Evolutionary conservation across 2,888 invertebrate genomes (phyloP).

Genomic region (Chouioia cunea): DNA sequence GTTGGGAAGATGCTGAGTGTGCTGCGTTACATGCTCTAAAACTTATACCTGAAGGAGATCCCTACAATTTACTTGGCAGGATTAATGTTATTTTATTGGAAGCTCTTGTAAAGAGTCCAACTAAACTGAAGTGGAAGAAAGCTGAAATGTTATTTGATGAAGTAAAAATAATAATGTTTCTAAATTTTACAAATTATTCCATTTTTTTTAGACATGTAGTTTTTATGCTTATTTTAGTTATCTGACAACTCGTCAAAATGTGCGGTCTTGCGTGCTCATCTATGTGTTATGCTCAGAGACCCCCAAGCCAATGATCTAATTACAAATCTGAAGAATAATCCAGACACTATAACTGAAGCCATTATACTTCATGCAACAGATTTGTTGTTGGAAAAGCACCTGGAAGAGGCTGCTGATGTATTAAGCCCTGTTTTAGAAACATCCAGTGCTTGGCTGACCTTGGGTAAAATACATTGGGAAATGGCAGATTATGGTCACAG

Average conservation of each 20-base stretch:
- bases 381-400: slow-evolving; percentile 70
- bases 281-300: slow-evolving; percentile 67
- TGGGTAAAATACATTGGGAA: slow-evolving; percentile 75
- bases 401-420: slow-evolving; percentile 72
- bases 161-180: slow-evolving; percentile 56
- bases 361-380: slow-evolving; percentile 71
- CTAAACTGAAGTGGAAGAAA: slow-evolving; percentile 70
- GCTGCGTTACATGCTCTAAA: slow-evolving; percentile 65
- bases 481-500: slow-evolving; percentile 74
- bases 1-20: slow-evolving; percentile 70
- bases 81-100: slow-evolving; percentile 64
- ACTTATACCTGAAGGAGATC: slow-evolving; percentile 59
- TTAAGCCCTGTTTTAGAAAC: slow-evolving; percentile 69
- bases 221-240: slow-evolving; percentile 48
- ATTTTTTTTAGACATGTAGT: slow-evolving; percentile 3
- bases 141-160: slow-evolving; percentile 63
- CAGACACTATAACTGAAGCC: slow-evolving; percentile 53
- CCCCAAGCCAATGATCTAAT: slow-evolving; percentile 65
- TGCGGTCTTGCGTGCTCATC: slow-evolving; percentile 60
- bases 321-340: slow-evolving; percentile 59
- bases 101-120: slow-evolving; percentile 66
- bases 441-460: slow-evolving; percentile 72
- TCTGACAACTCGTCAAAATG: slow-evolving; percentile 52
- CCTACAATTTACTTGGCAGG: slow-evolving; percentile 57
- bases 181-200: slow-evolving; percentile 19